These are phyloP conservation scores for Danio kyathit DNA, from an alignment of 2,797 vertebrate species.

Conservation along the genomic window DNA sequence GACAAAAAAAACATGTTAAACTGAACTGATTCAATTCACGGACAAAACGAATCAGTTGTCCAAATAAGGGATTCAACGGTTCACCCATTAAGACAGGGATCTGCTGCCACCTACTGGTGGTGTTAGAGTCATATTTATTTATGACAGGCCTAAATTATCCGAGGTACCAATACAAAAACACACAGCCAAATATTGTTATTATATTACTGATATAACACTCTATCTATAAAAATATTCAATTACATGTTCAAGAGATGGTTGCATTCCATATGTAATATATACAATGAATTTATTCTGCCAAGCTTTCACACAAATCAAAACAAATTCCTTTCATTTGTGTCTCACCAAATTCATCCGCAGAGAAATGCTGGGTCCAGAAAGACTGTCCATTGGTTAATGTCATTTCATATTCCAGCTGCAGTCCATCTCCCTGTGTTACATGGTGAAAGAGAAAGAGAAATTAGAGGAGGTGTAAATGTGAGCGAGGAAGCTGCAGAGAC, in stretches of 20 bases:
- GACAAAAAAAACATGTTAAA: not conserved
- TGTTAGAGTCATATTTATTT: too few species aligned
- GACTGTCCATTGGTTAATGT: slow-evolving; percentile 92
- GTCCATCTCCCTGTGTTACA: slow-evolving; percentile 84
- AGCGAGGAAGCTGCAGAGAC: slow-evolving; percentile 47
- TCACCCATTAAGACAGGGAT: too few species aligned
- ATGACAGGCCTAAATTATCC: too few species aligned
- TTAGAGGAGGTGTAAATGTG: slow-evolving; percentile 6
- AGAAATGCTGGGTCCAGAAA: slow-evolving; percentile 95
- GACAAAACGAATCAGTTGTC: too few species aligned
- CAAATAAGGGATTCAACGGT: too few species aligned
- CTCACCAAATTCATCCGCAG: slow-evolving; percentile 94
- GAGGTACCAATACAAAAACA: too few species aligned
- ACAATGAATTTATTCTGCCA: not conserved
- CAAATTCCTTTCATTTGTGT: slow-evolving; percentile 4
- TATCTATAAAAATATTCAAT: not conserved
- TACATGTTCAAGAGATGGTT: too few species aligned
- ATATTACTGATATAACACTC: too few species aligned
- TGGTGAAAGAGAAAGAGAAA: not conserved
- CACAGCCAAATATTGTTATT: too few species aligned
- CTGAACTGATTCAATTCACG: not conserved
- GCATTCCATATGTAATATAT: not conserved
- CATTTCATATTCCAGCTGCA: slow-evolving; percentile 94
- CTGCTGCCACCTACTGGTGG: too few species aligned
- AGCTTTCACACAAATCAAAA: not conserved